Base-by-base conservation (phyloP, 2,113 vertebrate species). In the Corythaixoides concolor region DNA sequence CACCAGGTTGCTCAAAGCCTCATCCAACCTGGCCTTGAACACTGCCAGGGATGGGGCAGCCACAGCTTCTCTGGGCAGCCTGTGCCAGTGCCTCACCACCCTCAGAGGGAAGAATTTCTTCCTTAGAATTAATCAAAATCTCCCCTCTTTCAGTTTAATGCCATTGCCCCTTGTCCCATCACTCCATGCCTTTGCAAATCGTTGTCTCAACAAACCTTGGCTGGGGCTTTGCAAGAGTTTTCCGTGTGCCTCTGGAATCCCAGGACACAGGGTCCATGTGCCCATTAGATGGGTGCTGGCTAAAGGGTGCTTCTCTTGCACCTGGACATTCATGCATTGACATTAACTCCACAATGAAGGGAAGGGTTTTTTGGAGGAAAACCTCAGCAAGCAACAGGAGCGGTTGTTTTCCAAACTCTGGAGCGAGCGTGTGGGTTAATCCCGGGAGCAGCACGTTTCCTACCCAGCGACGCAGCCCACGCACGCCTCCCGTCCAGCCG, bases 211-310 rank as follows among this genome's bases (percentile, higher is more conserved):
- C 0, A 3, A 90, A 8, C 76, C 72, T 35, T 0, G 1, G 10
- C 3, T 3, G 0, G 39, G 45, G 74, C 50, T 84, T 15, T 16
- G 55, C 30, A 1, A 52, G 55, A 27, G 19, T 20, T n/a, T 72
- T 78, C 17, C 0, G 1, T 20, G 0, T 0, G 19, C 50, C 45
- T 68, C 18, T 0, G 4, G 55, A 67, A 21, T 21, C 59, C 33
- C 60, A 2, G 75, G 33, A 24, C 76, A 7, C 6, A 0, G 21
- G 15, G 1, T 30, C 68, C 3, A 0, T 3, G 33, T 7, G 28
- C 27, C 70, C 1, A 0, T 21, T 12, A 6, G 37, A 5, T 10
- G 53, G 52, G 15, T 11, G 23, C 4, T 33, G 81, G 53, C 32
- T 39, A 20, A 27, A 49, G 0, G 16, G n/a, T 14, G 28, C 7